Conservation (phyloP, 35 echinoderm and acorn worm genomes). For the Apostichopus parvimensis region DNA sequence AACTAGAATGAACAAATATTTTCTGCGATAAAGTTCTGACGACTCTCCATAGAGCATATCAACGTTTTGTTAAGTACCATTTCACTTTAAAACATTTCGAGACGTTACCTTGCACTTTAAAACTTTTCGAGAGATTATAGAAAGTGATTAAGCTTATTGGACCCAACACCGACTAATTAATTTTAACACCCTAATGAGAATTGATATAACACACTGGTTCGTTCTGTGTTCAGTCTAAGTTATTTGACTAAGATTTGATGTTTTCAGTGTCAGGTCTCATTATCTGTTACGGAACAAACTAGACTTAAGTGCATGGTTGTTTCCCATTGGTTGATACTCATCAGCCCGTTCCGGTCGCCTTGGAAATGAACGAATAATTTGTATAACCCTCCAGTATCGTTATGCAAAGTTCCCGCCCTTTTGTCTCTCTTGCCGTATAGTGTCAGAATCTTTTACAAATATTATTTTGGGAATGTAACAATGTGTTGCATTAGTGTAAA, state of each 20-base stretch:
- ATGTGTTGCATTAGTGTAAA: slow-evolving; percentile 59
- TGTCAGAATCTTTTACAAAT: slow-evolving; percentile 44
- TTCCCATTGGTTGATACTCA: not conserved
- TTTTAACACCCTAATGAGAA: slow-evolving; percentile 7
- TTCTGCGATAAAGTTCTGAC: too few species aligned
- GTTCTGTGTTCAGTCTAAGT: not conserved
- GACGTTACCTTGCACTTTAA: not conserved
- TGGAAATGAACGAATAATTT: slow-evolving; percentile 10
- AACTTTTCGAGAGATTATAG: not conserved
- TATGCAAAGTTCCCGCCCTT: slow-evolving; percentile 10
- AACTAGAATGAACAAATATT: too few species aligned
- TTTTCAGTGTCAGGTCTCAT: not conserved
- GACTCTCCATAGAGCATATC: too few species aligned
- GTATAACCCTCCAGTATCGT: not conserved
- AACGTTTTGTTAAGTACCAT: too few species aligned
- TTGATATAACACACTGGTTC: not conserved
- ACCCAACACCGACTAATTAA: not conserved
- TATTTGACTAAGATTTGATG: not conserved
- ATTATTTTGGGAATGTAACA: slow-evolving; percentile 53
- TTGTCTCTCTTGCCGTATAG: not conserved
- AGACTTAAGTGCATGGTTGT: not conserved
- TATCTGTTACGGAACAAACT: not conserved
- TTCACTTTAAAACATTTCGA: too few species aligned
- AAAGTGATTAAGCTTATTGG: not conserved
- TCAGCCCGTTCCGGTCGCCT: not conserved